These are phyloP conservation scores for Akabosia matsudoensis DNA, from an alignment of 1,140 invertebrate genomes.

Conservation along the genomic window DNA sequence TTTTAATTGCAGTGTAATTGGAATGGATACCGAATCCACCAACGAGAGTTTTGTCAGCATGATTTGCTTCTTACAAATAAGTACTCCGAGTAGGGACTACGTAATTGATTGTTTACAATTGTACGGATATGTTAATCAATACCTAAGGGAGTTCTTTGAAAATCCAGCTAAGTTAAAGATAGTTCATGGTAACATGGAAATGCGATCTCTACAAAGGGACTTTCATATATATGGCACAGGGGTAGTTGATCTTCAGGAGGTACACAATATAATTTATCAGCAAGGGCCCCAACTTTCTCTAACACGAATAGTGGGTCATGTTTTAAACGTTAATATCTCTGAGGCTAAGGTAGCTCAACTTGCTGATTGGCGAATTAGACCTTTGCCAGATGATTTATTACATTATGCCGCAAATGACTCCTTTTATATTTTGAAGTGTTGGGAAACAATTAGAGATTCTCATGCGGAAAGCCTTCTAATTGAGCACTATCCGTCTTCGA, in stretches of 20 bases:
- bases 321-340: neutral
- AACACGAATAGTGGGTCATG: neutral
- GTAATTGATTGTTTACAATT: neutral
- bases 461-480: too few relatives aligned
- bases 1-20: neutral
- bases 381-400: neutral
- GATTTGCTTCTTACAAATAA: neutral
- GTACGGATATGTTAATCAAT: neutral
- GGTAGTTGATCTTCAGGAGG: neutral
- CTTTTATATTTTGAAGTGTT: neutral
- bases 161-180: neutral
- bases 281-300: neutral
- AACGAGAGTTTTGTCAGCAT: neutral
- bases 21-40: neutral
- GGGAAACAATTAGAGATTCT: neutral
- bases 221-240: neutral
- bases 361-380: neutral
- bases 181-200: neutral
- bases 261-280: neutral
- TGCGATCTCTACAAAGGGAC: neutral
- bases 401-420: neutral
- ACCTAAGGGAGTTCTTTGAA: neutral
- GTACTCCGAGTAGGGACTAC: neutral
- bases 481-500: too few relatives aligned
- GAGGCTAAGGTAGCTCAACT: neutral